These are phyloP conservation scores for Mormyrus lacerda DNA, from an alignment of 2,113 vertebrate species.

Conservation along the genomic window DNA sequence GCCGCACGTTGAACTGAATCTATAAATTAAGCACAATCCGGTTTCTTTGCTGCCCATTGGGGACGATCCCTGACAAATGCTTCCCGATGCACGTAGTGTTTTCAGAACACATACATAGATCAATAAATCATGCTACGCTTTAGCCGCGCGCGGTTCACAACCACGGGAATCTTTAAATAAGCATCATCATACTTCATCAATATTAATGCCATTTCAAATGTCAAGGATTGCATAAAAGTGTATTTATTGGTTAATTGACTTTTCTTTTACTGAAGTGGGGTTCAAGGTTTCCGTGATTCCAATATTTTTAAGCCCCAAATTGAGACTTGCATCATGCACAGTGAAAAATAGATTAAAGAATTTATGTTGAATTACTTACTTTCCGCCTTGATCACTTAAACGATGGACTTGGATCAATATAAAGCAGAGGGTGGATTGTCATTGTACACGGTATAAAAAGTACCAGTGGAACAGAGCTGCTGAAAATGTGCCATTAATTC, in stretches of 20 bases:
- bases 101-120: not conserved
- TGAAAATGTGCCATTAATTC: not conserved
- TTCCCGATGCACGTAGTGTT: not conserved
- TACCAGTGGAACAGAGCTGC: not conserved
- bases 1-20: not conserved
- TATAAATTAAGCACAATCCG: not conserved
- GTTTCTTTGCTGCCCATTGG: not conserved
- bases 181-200: not conserved
- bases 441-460: not conserved
- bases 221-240: not conserved
- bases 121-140: not conserved
- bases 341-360: not conserved
- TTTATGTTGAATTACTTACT: not conserved
- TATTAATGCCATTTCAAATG: slow-evolving; percentile 10
- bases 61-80: not conserved
- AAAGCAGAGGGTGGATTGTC: not conserved
- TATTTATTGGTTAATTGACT: not conserved
- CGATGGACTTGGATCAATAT: not conserved
- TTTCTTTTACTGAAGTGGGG: not conserved
- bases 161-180: not conserved
- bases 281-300: not conserved
- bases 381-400: not conserved
- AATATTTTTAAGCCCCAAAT: not conserved
- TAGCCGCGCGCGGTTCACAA: not conserved
- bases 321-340: not conserved